Evolutionary conservation across 2,113 vertebrate genomes (phyloP).

Genomic region (Nibea albiflora): DNA sequence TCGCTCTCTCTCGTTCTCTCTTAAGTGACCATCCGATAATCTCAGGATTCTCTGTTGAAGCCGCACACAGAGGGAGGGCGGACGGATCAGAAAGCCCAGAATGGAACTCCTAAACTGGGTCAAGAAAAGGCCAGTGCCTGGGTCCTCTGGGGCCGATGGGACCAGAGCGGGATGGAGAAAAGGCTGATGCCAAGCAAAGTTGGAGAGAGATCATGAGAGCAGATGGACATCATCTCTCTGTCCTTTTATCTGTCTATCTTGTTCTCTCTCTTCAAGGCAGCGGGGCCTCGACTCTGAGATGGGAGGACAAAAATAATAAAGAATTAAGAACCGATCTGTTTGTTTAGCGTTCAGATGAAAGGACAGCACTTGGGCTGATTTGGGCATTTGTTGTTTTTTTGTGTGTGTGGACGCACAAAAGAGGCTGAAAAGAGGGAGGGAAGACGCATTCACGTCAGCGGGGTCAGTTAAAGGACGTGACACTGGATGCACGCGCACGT

Average conservation of each 20-base stretch:
- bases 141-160: conserved; percentile 58
- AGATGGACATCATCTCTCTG: conserved; percentile 68
- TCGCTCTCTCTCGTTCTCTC: conserved; percentile 71
- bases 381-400: conserved; percentile 11
- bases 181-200: conserved; percentile 59
- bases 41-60: conserved; percentile 70
- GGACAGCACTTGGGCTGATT: conserved; percentile 7
- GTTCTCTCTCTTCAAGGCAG: conserved; percentile 45
- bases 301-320: conserved; percentile 6
- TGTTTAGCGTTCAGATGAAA: conserved; percentile 39
- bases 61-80: conserved; percentile 29
- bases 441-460: conserved; percentile 25
- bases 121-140: conserved; percentile 71
- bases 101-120: conserved; percentile 72
- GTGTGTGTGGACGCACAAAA: conserved; percentile 32
- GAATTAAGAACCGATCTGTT: conserved; percentile 15
- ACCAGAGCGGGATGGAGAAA: conserved; percentile 63
- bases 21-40: conserved; percentile 79
- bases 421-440: neutral
- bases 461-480: conserved; percentile 47
- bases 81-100: conserved; percentile 49
- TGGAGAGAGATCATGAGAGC: conserved; percentile 62
- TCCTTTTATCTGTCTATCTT: conserved; percentile 33
- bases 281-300: conserved; percentile 39
- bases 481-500: conserved; percentile 28